Conservation (phyloP, 2,888 invertebrate species). For the Cotesia congregata region DNA sequence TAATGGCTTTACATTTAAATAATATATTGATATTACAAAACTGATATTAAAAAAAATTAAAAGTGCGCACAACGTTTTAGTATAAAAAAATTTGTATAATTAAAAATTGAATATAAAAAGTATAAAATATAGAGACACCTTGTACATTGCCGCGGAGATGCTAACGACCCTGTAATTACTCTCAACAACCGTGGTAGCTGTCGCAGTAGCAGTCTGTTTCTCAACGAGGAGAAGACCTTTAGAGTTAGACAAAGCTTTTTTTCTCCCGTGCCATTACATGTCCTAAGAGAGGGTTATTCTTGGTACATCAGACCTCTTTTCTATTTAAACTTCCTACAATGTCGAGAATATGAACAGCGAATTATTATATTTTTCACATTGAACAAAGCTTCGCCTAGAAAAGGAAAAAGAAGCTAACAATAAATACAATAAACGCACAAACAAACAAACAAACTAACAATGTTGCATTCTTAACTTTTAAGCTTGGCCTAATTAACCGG, state of each 20-base stretch:
- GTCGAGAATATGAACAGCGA: conserved; percentile 3
- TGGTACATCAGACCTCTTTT: conserved; percentile 10
- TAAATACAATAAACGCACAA: too few species aligned
- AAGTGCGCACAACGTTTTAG: too few species aligned
- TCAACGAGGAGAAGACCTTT: conserved; percentile 18
- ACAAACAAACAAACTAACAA: background rate
- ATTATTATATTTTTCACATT: conserved; percentile 23
- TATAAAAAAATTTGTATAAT: too few species aligned
- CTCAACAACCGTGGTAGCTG: conserved; percentile 14
- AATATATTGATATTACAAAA: too few species aligned
- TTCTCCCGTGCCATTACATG: background rate
- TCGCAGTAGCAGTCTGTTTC: background rate
- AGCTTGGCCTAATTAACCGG: background rate
- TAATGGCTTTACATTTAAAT: too few species aligned
- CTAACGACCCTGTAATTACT: conserved; percentile 38
- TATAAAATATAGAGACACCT: conserved; percentile 17
- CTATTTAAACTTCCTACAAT: conserved; percentile 27
- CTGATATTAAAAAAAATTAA: too few species aligned
- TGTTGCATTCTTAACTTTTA: background rate
- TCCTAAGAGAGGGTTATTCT: conserved; percentile 21
- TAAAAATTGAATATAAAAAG: background rate
- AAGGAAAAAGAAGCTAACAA: too few species aligned
- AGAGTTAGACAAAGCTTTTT: conserved; percentile 25
- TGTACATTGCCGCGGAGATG: conserved; percentile 27
- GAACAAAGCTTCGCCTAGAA: background rate